Percentiles rank a stretch among this genome's conserved stretches.
These are phyloP conservation scores for Trichechus manatus DNA, from an alignment of 2,113 vertebrate species.

Conservation along the genomic window DNA sequence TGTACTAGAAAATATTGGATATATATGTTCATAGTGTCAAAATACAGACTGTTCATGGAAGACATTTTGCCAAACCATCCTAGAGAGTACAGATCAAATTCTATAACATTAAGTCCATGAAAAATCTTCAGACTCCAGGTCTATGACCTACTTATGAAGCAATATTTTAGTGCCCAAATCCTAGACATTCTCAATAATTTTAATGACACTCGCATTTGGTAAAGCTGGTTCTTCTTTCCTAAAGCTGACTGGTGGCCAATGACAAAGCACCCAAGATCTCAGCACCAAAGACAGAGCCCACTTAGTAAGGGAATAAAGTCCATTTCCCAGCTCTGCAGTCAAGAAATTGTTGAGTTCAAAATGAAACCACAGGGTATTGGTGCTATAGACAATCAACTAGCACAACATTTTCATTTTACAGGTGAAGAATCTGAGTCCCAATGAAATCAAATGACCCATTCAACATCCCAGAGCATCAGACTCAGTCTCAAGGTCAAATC, in stretches of 20 bases:
- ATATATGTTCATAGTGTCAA: not conserved
- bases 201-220: not conserved
- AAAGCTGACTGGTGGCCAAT: not conserved
- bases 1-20: not conserved
- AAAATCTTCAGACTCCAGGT: not conserved
- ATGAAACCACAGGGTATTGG: slow-evolving; percentile 53
- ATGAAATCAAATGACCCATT: not conserved
- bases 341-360: slow-evolving; percentile 45
- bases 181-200: not conserved
- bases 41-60: not conserved
- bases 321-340: not conserved
- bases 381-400: not conserved
- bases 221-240: slow-evolving; percentile 17
- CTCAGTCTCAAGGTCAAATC: not conserved
- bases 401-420: slow-evolving; percentile 8
- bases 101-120: not conserved
- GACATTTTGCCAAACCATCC: slow-evolving; percentile 11
- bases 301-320: not conserved
- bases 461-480: not conserved
- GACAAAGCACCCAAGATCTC: not conserved
- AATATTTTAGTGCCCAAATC: not conserved
- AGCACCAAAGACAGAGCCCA: slow-evolving; percentile 78
- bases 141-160: not conserved
- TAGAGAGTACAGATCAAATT: not conserved
- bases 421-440: not conserved